Percentiles rank a stretch among this genome's conserved stretches.
phyloP scores from a whole-genome alignment of 2,113 vertebrate genomes.

The Rynchops niger region DNA sequence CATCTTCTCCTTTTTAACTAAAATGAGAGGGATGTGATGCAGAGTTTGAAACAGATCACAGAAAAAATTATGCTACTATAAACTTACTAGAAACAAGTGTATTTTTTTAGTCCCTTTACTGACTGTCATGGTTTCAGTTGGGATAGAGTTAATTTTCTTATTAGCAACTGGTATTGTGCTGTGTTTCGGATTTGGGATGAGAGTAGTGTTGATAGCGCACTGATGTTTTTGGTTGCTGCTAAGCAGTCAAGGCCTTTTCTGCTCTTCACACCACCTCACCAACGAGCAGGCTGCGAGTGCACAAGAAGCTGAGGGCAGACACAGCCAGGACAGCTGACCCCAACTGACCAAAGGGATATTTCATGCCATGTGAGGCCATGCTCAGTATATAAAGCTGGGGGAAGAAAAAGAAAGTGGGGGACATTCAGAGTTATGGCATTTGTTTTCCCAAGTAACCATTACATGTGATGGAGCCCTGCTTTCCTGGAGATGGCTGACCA shows the following conservation, averaged over 20 bases:
- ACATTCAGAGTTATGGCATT: not conserved
- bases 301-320: not conserved
- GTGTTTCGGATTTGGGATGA: not conserved
- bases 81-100: not conserved
- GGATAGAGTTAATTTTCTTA: not conserved
- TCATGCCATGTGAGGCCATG: not conserved
- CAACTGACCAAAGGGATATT: not conserved
- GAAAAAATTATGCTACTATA: not conserved
- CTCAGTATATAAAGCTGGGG: not conserved
- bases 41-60: not conserved
- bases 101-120: not conserved
- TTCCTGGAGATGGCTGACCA: not conserved
- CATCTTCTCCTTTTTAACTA: not conserved
- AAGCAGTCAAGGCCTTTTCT: not conserved
- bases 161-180: not conserved
- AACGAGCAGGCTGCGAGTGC: not conserved
- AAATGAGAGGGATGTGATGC: not conserved
- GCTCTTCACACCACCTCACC: not conserved
- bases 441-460: not conserved
- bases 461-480: too few relatives aligned
- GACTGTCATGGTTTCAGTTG: not conserved
- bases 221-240: not conserved
- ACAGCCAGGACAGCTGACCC: not conserved
- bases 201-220: not conserved
- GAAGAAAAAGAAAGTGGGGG: not conserved